A percentile compares a stretch with the other conserved stretches of the same genome.
Evolutionary conservation across 1,140 invertebrate genomes (phyloP).

Genomic region (Drosophila yakuba): DNA sequence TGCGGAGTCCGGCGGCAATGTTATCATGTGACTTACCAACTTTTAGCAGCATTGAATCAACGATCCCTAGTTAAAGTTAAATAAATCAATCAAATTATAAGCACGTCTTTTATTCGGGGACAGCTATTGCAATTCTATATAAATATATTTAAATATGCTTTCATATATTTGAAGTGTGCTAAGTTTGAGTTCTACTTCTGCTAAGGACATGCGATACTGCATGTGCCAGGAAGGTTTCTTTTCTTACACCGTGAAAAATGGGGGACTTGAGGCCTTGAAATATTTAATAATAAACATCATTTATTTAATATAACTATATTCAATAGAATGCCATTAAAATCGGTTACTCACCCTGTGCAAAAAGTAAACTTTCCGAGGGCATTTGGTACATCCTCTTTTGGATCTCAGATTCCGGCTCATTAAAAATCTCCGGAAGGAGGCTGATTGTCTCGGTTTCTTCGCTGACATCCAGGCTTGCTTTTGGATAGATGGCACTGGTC

Average conservation of each 20-base stretch:
- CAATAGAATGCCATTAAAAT: not conserved
- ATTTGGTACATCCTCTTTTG: slow-evolving; percentile 32
- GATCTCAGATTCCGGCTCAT: slow-evolving; percentile 9
- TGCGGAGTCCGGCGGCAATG: slow-evolving; percentile 15
- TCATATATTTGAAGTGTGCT: no score
- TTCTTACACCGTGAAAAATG: slow-evolving; percentile 60
- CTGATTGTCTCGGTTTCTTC: slow-evolving; percentile 39
- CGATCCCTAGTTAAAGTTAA: slow-evolving; percentile 55
- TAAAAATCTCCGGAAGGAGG: slow-evolving; percentile 24
- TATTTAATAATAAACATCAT: no score
- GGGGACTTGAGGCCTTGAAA: slow-evolving; percentile 57
- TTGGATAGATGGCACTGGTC: slow-evolving; percentile 37
- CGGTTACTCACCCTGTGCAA: slow-evolving; percentile 54
- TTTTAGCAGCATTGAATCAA: slow-evolving; percentile 52
- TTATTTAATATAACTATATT: not conserved
- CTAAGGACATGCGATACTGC: slow-evolving; percentile 56
- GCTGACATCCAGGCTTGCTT: slow-evolving; percentile 47
- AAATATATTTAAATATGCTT: no score
- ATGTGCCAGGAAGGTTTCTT: slow-evolving; percentile 69
- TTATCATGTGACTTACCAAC: slow-evolving; percentile 48
- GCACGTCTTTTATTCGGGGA: not conserved
- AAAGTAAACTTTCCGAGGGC: slow-evolving; percentile 55
- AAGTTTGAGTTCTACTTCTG: not conserved
- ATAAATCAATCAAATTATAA: slow-evolving; percentile 38
- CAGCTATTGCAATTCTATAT: no score